Evolutionary conservation across 2,888 invertebrate genomes (phyloP).

Genomic region (Callimorpha dominula): DNA sequence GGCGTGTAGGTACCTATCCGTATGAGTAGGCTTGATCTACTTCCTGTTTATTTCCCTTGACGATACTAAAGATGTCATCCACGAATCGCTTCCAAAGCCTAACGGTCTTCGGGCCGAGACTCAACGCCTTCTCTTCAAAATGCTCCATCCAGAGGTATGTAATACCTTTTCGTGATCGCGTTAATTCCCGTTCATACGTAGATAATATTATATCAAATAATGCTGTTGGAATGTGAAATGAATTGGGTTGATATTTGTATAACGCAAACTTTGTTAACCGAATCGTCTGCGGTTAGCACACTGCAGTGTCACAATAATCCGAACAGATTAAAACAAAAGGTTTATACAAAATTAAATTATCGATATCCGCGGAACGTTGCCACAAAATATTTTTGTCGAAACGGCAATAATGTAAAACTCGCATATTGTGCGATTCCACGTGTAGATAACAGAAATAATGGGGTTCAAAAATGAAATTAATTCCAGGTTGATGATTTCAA

Average conservation of each 20-base stretch:
- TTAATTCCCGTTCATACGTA: too few relatives aligned
- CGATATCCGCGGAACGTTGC: constrained; percentile 63
- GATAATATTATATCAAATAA: constrained; percentile 15
- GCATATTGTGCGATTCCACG: constrained; percentile 84
- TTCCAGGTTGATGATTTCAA: constrained; percentile 88
- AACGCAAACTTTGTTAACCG: constrained; percentile 39
- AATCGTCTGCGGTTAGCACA: constrained; percentile 47
- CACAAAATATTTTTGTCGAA: constrained; percentile 82
- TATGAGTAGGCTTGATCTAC: too few relatives aligned
- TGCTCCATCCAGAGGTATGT: too few relatives aligned
- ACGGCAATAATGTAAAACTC: constrained; percentile 81
- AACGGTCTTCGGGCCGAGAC: too few relatives aligned
- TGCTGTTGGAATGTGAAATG: constrained; percentile 25
- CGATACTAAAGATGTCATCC: too few relatives aligned
- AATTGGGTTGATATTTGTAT: constrained; percentile 45
- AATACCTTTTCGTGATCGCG: too few relatives aligned
- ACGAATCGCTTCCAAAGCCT: too few relatives aligned
- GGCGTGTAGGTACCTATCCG: too few relatives aligned
- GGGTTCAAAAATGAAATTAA: constrained; percentile 87
- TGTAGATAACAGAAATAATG: constrained; percentile 86
- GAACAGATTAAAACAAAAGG: constrained; percentile 64
- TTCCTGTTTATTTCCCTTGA: too few relatives aligned
- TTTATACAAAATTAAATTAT: constrained; percentile 68
- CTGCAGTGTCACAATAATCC: constrained; percentile 51
- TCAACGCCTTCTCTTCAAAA: too few relatives aligned